Evolutionary conservation across 1,140 invertebrate genomes (phyloP).

Genomic region (Lamellibrachia luymesi): DNA sequence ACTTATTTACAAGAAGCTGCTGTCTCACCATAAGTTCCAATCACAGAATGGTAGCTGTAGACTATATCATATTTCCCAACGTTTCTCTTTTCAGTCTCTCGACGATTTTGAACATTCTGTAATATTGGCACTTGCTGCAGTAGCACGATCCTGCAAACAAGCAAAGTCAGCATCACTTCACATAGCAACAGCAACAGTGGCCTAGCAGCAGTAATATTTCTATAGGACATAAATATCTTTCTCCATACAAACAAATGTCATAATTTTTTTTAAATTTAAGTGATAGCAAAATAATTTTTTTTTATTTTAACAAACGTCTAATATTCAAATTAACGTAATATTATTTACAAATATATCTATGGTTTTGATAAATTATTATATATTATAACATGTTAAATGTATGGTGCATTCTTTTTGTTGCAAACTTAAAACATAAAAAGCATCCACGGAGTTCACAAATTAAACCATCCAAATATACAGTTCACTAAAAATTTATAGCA

Average conservation of each 20-base stretch:
- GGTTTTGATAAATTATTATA: no score
- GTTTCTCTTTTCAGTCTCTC: not conserved
- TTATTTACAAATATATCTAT: no score
- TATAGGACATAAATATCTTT: no score
- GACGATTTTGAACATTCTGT: not conserved
- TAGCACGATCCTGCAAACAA: not conserved
- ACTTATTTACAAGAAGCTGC: not conserved
- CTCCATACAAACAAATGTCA: no score
- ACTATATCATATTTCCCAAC: not conserved
- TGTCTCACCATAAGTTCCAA: slow-evolving; percentile 3
- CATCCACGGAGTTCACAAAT: not conserved
- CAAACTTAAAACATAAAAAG: not conserved
- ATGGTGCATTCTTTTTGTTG: not conserved
- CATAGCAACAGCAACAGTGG: not conserved
- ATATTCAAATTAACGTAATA: no score
- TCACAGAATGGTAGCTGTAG: not conserved
- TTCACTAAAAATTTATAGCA: not conserved
- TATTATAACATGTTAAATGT: not conserved
- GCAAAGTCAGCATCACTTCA: not conserved
- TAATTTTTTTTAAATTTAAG: no score
- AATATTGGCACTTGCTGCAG: slow-evolving; percentile 8
- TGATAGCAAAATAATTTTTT: no score
- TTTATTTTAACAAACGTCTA: no score
- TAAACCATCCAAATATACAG: not conserved
- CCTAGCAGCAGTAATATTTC: not conserved